Percentiles rank a stretch among this genome's conserved stretches.
These are phyloP conservation scores for Leucophora obtusa DNA, from an alignment of 2,888 invertebrate genomes.

Conservation along the genomic window DNA sequence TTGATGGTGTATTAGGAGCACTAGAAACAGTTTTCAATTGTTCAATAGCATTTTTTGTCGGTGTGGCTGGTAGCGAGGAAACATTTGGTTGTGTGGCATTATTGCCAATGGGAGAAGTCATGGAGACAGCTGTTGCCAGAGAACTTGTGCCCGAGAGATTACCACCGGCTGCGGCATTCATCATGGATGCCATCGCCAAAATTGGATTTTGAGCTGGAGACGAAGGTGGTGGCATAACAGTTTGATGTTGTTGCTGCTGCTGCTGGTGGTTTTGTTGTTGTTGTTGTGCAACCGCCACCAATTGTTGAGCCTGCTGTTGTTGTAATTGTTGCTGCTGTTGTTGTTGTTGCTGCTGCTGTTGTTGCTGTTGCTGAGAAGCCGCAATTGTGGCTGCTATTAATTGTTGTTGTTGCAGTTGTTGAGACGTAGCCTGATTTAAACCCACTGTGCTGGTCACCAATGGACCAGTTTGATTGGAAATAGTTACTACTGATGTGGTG, in stretches of 20 bases:
- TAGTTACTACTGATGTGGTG: slow-evolving; percentile 75
- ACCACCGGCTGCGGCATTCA: slow-evolving; percentile 69
- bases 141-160: slow-evolving; percentile 55
- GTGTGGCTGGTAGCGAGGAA: slow-evolving; percentile 70
- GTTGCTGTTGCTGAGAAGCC: slow-evolving; percentile 60
- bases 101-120: slow-evolving; percentile 66
- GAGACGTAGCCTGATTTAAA: slow-evolving; percentile 68
- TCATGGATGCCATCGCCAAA: slow-evolving; percentile 77
- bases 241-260: slow-evolving; percentile 58
- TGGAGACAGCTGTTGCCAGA: slow-evolving; percentile 51
- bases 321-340: slow-evolving; percentile 69
- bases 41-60: slow-evolving; percentile 67
- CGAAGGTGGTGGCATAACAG: slow-evolving; percentile 66
- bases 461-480: slow-evolving; percentile 74
- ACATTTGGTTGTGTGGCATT: slow-evolving; percentile 44
- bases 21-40: slow-evolving; percentile 52
- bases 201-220: slow-evolving; percentile 78
- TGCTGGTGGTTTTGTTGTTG: slow-evolving; percentile 78
- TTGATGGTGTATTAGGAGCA: slow-evolving; percentile 57
- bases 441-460: slow-evolving; percentile 75
- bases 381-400: slow-evolving; percentile 64
- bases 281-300: slow-evolving; percentile 67
- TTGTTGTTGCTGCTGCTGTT: slow-evolving; percentile 65
- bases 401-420: slow-evolving; percentile 70
- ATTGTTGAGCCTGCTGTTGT: slow-evolving; percentile 68